Conservation (phyloP, 2,797 vertebrate species). For the Brachyrhaphis roseni region DNA sequence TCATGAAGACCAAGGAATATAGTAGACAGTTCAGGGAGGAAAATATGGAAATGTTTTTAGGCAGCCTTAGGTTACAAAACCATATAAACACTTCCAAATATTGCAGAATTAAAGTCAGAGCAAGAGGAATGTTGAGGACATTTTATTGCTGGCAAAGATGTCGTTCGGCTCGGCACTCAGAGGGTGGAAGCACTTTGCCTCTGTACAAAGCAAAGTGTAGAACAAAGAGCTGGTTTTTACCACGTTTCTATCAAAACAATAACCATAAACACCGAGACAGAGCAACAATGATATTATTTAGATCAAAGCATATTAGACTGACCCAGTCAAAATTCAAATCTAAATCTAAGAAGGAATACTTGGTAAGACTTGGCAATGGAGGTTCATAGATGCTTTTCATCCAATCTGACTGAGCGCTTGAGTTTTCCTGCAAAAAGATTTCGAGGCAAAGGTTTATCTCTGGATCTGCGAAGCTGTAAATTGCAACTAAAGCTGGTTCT, state of each 20-base stretch:
- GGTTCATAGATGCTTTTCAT: not conserved
- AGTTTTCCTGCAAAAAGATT: not conserved
- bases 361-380: not conserved
- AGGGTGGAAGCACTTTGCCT: too few species aligned
- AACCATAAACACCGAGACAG: not conserved
- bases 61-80: not conserved
- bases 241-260: not conserved
- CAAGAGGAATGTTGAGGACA: too few species aligned
- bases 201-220: too few species aligned
- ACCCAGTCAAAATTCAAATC: not conserved
- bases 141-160: too few species aligned
- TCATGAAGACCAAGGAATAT: not conserved
- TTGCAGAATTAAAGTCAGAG: too few species aligned
- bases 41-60: not conserved
- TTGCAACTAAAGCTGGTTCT: not conserved
- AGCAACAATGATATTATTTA: not conserved
- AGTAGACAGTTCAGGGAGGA: not conserved
- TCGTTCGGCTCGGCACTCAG: too few species aligned
- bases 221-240: too few species aligned
- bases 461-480: not conserved
- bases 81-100: not conserved
- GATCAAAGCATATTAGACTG: not conserved
- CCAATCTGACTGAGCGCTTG: not conserved
- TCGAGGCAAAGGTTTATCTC: not conserved
- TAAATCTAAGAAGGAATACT: not conserved